phyloP scores from a whole-genome alignment of 2,888 invertebrate species.

The Uropetala carovei region DNA sequence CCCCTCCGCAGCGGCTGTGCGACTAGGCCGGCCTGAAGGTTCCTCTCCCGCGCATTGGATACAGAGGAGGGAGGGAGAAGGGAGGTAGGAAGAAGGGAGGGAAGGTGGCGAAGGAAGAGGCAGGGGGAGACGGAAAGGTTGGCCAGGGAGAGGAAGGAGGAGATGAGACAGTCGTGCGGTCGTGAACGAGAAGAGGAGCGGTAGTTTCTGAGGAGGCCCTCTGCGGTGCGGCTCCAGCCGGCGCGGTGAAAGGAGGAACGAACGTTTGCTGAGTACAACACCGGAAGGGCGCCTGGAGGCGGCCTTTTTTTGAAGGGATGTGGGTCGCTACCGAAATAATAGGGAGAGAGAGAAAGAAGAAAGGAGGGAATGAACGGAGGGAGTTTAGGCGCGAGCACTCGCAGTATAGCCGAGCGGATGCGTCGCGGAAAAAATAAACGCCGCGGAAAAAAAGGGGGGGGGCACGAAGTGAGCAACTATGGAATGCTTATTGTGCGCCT shows the following conservation, averaged over 20 bases:
- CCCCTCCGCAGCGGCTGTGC: constrained; percentile 35
- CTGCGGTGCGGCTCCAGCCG: not conserved
- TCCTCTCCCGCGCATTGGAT: constrained; percentile 11
- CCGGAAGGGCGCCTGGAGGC: not conserved
- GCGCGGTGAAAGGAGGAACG: not conserved
- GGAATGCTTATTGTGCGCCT: constrained; percentile 44
- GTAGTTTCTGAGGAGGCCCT: not conserved
- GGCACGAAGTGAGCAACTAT: constrained; percentile 34
- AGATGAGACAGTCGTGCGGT: not conserved
- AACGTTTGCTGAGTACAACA: not conserved
- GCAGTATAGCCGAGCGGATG: not conserved
- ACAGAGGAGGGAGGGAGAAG: constrained; percentile 1
- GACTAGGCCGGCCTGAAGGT: constrained; percentile 13
- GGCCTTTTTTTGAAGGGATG: not conserved
- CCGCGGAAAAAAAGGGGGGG: not conserved
- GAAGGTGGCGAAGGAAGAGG: not conserved
- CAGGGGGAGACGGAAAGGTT: not conserved
- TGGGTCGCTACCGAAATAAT: not conserved
- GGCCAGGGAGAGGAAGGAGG: not conserved
- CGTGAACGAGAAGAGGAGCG: not conserved
- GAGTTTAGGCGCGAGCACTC: not conserved
- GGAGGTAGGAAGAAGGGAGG: not conserved
- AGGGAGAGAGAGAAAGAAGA: not conserved
- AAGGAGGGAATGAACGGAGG: no score
- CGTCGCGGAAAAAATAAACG: not conserved